phyloP scores from a whole-genome alignment of 2,113 vertebrate genomes.

The Mustela lutreola region DNA sequence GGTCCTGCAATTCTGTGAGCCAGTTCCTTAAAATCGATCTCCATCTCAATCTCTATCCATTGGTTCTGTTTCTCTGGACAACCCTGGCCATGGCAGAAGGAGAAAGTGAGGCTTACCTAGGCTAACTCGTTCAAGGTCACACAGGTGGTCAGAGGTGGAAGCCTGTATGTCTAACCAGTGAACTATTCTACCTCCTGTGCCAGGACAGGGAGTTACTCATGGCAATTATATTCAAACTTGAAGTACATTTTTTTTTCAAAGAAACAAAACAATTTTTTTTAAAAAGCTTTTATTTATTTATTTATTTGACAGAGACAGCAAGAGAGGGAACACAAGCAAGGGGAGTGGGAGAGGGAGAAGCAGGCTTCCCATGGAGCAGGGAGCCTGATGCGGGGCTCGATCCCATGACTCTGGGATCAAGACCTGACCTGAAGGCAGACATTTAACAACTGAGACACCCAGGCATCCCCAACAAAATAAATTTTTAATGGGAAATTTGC shows the following conservation, averaged over 20 bases:
- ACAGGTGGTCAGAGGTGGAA: not conserved
- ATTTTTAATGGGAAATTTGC: not conserved
- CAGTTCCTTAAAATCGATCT: not conserved
- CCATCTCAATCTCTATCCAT: not conserved
- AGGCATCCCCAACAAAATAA: not conserved
- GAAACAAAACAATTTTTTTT: not conserved
- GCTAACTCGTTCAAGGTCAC: not conserved
- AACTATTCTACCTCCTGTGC: not conserved
- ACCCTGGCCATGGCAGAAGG: not conserved
- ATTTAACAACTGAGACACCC: too few relatives aligned
- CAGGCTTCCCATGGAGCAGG: too few relatives aligned
- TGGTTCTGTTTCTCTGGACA: constrained; percentile 27
- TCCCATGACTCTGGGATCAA: too few relatives aligned
- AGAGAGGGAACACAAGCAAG: too few relatives aligned
- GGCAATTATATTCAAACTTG: not conserved
- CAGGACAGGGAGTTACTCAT: not conserved
- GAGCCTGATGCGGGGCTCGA: too few relatives aligned
- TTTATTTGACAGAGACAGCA: too few relatives aligned
- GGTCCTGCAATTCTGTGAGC: not conserved
- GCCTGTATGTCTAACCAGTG: not conserved
- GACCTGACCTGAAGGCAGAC: too few relatives aligned
- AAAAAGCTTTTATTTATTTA: too few relatives aligned
- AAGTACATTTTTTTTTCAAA: not conserved
- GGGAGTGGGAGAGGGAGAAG: too few relatives aligned
- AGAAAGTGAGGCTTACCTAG: not conserved